phyloP scores from a whole-genome alignment of 2,888 invertebrate genomes.

The Cylindroiulus punctatus region DNA sequence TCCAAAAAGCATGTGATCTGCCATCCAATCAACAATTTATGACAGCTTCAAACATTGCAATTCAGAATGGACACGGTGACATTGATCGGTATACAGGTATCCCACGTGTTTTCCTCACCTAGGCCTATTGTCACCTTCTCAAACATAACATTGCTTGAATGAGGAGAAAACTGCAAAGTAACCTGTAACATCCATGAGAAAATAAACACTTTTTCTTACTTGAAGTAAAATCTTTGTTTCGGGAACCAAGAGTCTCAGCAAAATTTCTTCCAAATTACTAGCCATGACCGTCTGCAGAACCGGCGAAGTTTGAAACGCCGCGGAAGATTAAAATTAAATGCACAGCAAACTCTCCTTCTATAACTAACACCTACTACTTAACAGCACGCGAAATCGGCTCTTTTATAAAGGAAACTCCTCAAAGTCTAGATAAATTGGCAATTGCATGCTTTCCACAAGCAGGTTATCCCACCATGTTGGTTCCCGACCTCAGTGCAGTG shows the following conservation, averaged over 20 bases:
- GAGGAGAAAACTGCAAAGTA: no score
- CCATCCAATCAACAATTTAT: no score
- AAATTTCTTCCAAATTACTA: constrained; percentile 56
- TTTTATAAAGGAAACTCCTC: background rate
- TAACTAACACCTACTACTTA: background rate
- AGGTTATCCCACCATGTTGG: background rate
- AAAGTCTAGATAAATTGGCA: background rate
- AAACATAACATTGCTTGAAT: no score
- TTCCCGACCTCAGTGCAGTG: no score
- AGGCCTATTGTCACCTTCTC: no score
- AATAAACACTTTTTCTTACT: constrained; percentile 36
- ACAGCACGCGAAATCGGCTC: background rate
- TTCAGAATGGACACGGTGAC: no score
- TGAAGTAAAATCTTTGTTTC: constrained; percentile 56
- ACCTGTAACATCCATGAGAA: no score
- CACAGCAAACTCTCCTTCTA: background rate
- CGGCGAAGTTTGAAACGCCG: background rate
- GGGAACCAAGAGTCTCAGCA: constrained; percentile 57
- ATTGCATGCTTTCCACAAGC: background rate
- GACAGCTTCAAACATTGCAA: no score
- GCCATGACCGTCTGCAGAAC: constrained; percentile 53
- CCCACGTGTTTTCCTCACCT: no score
- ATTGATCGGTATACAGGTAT: no score
- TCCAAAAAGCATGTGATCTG: no score
- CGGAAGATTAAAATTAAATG: background rate